Evolutionary conservation across 92 coral and sea anemone genomes (phyloP).

Genomic region (Desmophyllum pertusum): DNA sequence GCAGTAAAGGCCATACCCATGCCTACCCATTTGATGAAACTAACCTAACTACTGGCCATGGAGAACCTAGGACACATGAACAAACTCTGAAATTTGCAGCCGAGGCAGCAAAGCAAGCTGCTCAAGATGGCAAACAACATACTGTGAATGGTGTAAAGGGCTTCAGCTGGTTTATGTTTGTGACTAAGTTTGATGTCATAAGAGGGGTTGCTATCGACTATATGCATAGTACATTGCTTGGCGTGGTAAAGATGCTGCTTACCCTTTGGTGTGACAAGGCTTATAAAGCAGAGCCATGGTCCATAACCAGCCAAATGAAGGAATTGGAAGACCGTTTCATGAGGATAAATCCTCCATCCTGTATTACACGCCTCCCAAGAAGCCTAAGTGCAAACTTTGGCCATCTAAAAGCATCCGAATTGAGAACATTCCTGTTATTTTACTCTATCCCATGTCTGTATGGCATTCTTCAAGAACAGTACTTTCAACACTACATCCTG

Average conservation of each 20-base stretch:
- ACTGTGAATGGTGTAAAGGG: slow-evolving; percentile 55
- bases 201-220: slow-evolving; percentile 67
- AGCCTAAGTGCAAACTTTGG: slow-evolving; percentile 56
- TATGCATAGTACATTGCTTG: slow-evolving; percentile 64
- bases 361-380: slow-evolving; percentile 69
- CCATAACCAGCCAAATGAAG: neutral
- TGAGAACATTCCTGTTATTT: slow-evolving; percentile 66
- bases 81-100: slow-evolving; percentile 55
- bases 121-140: neutral
- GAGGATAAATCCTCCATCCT: slow-evolving; percentile 51
- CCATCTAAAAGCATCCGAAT: slow-evolving; percentile 73
- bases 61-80: slow-evolving; percentile 50
- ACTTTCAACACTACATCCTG: too few relatives aligned
- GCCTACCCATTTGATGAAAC: slow-evolving; percentile 52
- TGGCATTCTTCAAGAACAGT: slow-evolving; percentile 65
- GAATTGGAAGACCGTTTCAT: slow-evolving; percentile 41
- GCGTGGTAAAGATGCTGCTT: slow-evolving; percentile 62
- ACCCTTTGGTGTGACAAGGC: slow-evolving; percentile 57
- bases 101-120: slow-evolving; percentile 34
- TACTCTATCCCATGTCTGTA: slow-evolving; percentile 67
- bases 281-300: slow-evolving; percentile 25
- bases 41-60: slow-evolving; percentile 46
- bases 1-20: slow-evolving; percentile 57
- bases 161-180: slow-evolving; percentile 42
- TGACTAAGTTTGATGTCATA: slow-evolving; percentile 61